phyloP scores from a whole-genome alignment of 2,113 vertebrate genomes.

The Nibea albiflora region DNA sequence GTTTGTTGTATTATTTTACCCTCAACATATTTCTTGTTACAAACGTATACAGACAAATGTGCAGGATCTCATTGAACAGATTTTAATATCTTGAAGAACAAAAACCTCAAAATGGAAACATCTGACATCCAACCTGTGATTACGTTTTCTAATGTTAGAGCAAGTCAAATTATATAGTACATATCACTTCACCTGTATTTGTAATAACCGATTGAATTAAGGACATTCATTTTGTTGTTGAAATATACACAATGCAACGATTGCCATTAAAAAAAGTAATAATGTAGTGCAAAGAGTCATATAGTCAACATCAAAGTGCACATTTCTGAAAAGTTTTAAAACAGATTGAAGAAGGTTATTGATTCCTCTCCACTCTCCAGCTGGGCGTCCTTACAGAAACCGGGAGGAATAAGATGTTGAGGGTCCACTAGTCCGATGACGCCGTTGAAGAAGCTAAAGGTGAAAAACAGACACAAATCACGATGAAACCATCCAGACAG shows the following conservation, averaged over 20 bases:
- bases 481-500: neutral
- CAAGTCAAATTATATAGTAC: neutral
- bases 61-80: neutral
- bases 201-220: neutral
- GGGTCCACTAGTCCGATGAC: slow-evolving; percentile 71
- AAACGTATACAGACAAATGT: no score
- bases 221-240: neutral
- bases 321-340: slow-evolving; percentile 27
- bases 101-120: neutral
- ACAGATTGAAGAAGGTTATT: slow-evolving; percentile 54
- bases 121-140: neutral
- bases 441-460: slow-evolving; percentile 77
- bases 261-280: neutral
- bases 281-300: slow-evolving; percentile 6
- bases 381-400: slow-evolving; percentile 42
- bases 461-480: neutral
- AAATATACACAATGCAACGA: neutral
- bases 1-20: no score
- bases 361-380: slow-evolving; percentile 41
- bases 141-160: neutral
- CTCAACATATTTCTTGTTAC: no score
- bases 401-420: slow-evolving; percentile 52
- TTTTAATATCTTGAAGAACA: neutral
- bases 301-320: neutral
- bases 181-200: neutral